Evolutionary conservation across 2,113 vertebrate genomes (phyloP), one percentile per base, ranked within the genome.

Genomic region (Thalassoma bifasciatum): DNA sequence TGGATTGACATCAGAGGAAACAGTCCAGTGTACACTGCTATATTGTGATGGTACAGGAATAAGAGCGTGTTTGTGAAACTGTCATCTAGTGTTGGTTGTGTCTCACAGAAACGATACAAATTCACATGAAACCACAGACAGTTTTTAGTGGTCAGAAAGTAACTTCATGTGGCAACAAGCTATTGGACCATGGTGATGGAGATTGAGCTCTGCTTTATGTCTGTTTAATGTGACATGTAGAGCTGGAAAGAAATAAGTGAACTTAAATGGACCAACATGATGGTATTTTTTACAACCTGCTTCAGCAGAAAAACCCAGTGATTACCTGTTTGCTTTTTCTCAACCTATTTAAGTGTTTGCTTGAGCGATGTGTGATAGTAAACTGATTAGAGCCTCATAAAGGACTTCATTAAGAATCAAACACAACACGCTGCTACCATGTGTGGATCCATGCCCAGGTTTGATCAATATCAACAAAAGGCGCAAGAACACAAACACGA

Each of bases 381-480:
- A 73, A 72, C 72, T 67, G 47, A 84, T 84, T 82, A 82, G 22
- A 37, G 67, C 0, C 1, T 38, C 26, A 75, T 80, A 44, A 82
- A 70, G 24, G 52, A 66, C 77, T 77, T 80, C 50, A 77, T 86
- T 82, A 62, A 46, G 60, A 75, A 14, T 36, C 30, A 66, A 75
- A 63, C 56, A 64, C 53, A 50, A 77, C 53, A 66, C 11, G 17
- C 46, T 24, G 66, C 59, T 81, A 42, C 24, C 44, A 37, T 66
- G 44, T n/a, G 62, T 62, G 72, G 75, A 64, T 68, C 52, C 60
- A 57, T 22, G 60, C 62, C 51, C 23, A 47, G 69, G 21, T 49
- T 11, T 11, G 62, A 88, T 89, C 82, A 44, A 92, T 88, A 83
- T 61, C 76, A 83, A 89, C 84, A 86, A 84, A 76, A 87, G 65